Evolutionary conservation across 53 echinoderm and acorn worm genomes (phyloP), one percentile per base, ranked within the genome.

Genomic region (Crossaster papposus): DNA sequence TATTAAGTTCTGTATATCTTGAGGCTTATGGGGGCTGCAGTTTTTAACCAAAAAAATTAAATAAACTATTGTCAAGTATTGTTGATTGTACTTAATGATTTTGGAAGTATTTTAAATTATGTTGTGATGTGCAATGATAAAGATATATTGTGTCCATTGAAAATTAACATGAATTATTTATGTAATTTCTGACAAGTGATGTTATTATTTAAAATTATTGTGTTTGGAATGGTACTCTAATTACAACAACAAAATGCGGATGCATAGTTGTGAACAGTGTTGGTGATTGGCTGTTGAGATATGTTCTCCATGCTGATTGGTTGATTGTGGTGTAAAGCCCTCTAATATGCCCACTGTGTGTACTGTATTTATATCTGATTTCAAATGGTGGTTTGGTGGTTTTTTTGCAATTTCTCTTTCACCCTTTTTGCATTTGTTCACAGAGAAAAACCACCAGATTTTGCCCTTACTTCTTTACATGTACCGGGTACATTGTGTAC

Each of bases 51-150:
- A 44, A 44, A 44, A 7, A 1, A n/a, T n/a, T n/a, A 64, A 3
- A 13, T 18, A 13, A 3, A 64, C 20, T 28, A 35, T 33, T 36
- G 35, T 33, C 17, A 74, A 74, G 14, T 24, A 22, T 11, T 11
- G 13, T 74, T 74, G 14, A 74, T 36, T 74, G 75, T 74, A 74
- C 75, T 74, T 74, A 74, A 74, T 34, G 36, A 74, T 17, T 35
- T 74, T 74, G 1, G 68, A n/a, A 44, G 44, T 68, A 4, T 74
- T n/a, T 34, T 74, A 36, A 74, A 20, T 74, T 3, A 35, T 24
- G 35, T 74, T 1, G 36, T 74, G 35, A 74, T 35, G 75, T 74
- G 75, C 75, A 74, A 74, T 74, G 75, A 74, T 74, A 74, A 74
- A 32, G 10, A 74, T 35, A 13, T 32, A 26, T 68, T 68, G 24